These are phyloP conservation scores for Clarias batrachus DNA, from an alignment of 2,113 vertebrate genomes.

Conservation along the genomic window DNA sequence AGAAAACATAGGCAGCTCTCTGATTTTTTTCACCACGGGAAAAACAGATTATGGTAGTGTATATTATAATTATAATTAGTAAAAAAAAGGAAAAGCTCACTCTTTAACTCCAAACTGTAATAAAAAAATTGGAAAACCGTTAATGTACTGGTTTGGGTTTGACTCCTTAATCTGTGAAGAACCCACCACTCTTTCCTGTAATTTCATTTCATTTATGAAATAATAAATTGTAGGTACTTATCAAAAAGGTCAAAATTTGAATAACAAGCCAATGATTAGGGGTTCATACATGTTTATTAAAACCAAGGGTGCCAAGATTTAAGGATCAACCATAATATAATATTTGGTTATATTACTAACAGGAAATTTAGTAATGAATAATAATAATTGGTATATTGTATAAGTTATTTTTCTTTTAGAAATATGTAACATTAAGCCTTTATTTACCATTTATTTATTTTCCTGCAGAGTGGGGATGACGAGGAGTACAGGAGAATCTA, in stretches of 20 bases:
- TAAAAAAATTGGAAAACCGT: neutral
- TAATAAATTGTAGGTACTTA: neutral
- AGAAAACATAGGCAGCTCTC: neutral
- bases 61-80: neutral
- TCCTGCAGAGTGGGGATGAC: constrained; percentile 85
- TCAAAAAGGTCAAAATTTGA: neutral
- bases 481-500: constrained; percentile 91
- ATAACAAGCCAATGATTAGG: neutral
- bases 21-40: neutral
- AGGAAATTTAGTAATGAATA: neutral
- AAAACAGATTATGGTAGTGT: neutral
- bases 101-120: neutral
- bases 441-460: neutral
- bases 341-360: neutral
- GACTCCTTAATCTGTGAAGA: neutral
- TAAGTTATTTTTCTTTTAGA: neutral
- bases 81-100: neutral
- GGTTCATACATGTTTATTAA: neutral
- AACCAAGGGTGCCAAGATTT: neutral
- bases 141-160: neutral
- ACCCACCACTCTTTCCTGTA: neutral
- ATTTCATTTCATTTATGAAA: neutral
- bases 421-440: neutral
- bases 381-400: neutral
- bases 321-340: neutral